phyloP scores from a whole-genome alignment of 2,888 invertebrate genomes.

The Odontothrips loti region DNA sequence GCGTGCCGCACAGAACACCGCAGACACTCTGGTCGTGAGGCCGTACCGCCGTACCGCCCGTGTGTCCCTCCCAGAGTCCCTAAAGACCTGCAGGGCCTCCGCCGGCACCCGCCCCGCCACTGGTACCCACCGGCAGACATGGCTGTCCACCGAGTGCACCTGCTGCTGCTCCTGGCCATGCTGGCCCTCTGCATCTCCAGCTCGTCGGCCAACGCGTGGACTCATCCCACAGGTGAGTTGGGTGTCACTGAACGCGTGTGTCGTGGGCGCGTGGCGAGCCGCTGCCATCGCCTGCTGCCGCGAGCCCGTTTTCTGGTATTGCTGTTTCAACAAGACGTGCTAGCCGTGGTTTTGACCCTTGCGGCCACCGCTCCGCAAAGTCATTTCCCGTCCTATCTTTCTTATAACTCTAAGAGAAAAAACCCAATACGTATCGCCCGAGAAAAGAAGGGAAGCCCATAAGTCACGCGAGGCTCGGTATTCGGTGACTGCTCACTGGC shows the following conservation, averaged over 20 bases:
- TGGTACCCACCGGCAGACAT: neutral
- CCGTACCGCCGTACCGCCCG: too few species aligned
- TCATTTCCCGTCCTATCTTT: too few species aligned
- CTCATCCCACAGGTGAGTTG: slow-evolving; percentile 15
- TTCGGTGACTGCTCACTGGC: too few species aligned
- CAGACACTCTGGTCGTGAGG: neutral
- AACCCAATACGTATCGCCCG: too few species aligned
- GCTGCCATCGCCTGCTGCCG: neutral
- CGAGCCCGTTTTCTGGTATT: neutral
- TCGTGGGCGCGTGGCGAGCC: neutral
- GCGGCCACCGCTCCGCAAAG: neutral
- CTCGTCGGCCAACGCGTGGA: neutral
- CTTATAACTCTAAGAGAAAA: too few species aligned
- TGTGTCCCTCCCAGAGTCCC: too few species aligned
- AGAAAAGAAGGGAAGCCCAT: too few species aligned
- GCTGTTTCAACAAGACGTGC: neutral
- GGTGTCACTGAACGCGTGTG: neutral
- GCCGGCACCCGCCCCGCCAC: neutral
- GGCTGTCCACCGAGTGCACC: neutral
- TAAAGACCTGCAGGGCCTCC: too few species aligned
- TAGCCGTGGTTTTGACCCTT: neutral
- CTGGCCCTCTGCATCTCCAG: neutral
- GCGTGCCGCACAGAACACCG: neutral
- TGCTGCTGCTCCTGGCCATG: neutral
- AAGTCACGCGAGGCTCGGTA: too few species aligned